Conservation (phyloP, 2,113 vertebrate species). For the Setophaga coronata region DNA sequence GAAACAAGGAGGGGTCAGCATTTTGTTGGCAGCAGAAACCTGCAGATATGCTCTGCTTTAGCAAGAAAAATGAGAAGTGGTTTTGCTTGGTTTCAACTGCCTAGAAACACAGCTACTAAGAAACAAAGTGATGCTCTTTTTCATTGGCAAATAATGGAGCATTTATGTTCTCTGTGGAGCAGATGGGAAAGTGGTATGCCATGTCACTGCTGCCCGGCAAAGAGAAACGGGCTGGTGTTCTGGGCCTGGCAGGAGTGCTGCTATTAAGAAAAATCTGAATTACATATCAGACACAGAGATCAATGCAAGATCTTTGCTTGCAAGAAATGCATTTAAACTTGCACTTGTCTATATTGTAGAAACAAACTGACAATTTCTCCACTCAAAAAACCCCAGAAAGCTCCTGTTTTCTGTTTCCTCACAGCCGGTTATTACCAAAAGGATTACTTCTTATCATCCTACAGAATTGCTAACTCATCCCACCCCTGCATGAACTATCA, state of each 20-base stretch:
- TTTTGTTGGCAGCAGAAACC: not conserved
- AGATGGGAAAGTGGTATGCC: not conserved
- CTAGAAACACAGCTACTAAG: not conserved
- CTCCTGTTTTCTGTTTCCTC: not conserved
- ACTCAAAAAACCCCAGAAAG: not conserved
- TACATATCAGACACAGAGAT: not conserved
- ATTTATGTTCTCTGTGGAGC: not conserved
- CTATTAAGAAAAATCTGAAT: not conserved
- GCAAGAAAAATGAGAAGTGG: not conserved
- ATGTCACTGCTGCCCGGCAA: not conserved
- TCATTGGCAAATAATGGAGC: rapidly evolving
- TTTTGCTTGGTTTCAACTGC: not conserved
- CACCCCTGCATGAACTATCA: not conserved
- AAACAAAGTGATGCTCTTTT: not conserved
- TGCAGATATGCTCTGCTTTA: not conserved
- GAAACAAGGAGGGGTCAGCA: not conserved
- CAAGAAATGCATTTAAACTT: not conserved
- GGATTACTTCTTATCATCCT: not conserved
- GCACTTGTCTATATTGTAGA: not conserved
- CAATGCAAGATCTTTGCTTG: not conserved
- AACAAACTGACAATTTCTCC: not conserved
- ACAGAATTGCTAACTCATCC: not conserved
- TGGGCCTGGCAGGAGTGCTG: not conserved
- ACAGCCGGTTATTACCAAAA: not conserved
- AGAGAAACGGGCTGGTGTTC: not conserved